A percentile compares a stretch with the other conserved stretches of the same genome.
These are phyloP conservation scores for Drosophila kokeensis DNA, from an alignment of 2,888 invertebrate genomes.

Conservation along the genomic window DNA sequence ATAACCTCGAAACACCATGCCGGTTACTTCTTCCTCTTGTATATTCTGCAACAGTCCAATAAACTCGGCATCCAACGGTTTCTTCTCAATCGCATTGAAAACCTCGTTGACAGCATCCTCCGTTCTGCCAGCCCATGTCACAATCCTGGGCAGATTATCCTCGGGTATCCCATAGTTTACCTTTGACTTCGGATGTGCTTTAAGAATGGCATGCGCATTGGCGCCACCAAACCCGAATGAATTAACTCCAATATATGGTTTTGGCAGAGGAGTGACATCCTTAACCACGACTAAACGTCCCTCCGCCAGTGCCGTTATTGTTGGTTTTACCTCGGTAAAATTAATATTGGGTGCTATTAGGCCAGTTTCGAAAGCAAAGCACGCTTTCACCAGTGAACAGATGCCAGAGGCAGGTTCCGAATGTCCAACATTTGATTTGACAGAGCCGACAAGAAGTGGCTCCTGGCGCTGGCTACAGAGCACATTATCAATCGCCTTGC, in stretches of 20 bases:
- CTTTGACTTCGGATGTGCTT: constrained; percentile 76
- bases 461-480: constrained; percentile 91
- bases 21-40: constrained; percentile 87
- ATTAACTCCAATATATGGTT: constrained; percentile 93
- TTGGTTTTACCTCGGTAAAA: constrained; percentile 88
- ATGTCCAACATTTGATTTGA: constrained; percentile 98
- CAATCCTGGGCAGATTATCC: constrained; percentile 90
- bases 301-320: constrained; percentile 87
- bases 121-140: constrained; percentile 92
- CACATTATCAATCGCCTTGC: constrained; percentile 92
- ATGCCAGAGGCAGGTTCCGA: constrained; percentile 94
- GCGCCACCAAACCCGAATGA: constrained; percentile 98
- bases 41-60: constrained; percentile 87
- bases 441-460: constrained; percentile 93
- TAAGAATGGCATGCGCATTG: constrained; percentile 87
- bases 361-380: constrained; percentile 92
- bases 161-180: constrained; percentile 87
- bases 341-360: constrained; percentile 94
- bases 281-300: constrained; percentile 90
- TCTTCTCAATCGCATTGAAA: constrained; percentile 88
- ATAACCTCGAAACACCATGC: constrained; percentile 92
- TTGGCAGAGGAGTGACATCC: constrained; percentile 89
- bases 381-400: constrained; percentile 92
- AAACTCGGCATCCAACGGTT: constrained; percentile 88
- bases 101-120: constrained; percentile 90